Base-by-base conservation (phyloP, 2,888 invertebrate genomes). In the Ectemnius continuus region DNA sequence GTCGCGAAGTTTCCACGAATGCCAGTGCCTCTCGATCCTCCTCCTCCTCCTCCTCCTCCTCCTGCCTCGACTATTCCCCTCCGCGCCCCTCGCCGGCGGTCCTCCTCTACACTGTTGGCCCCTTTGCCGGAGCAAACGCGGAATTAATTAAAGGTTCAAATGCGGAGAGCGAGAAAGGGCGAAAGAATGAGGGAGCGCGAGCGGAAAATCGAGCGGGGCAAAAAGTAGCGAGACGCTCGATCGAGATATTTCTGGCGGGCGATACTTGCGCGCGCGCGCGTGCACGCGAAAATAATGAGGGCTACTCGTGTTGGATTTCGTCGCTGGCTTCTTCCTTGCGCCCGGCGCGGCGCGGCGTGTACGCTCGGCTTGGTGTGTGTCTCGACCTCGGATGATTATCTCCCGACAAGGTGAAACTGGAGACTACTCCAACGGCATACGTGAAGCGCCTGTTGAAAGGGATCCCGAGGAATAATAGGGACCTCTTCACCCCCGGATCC, bases 391-490 rank as follows among this genome's bases (percentile, higher is more conserved):
- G 36, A 36, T 36, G 36, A 36, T 36, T 36, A 36, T 36, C 36
- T 36, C 36, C 36, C 11, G 36, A 36, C 36, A 11, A 36, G 36
- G 11, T 36, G 28, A 16, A 59, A 20, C 59, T 59, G 20, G 52
- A 52, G n/a, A 52, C 52, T 52, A 16, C 36, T 52, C 52, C 14
- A 52, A 52, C 52, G 16, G n/a, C 52, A 52, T 16, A 52, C 52
- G n/a, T 52, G 52, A 77, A 71, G 58, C 67, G 72, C 14, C 66
- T 68, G 70, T 57, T 52, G 58, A 69, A 70, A 79, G 75, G 70
- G 67, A 48, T 59, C n/a, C 68, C 16, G 63, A 20, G 36, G 72
- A 78, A 79, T 69, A 72, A 78, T 78, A 78, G 77, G 77, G 77
- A 62, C 74, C 66, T 65, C 36, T 11, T 36, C 36, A 11, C 36